Percentiles rank a stretch among this genome's conserved stretches.
phyloP scores from a whole-genome alignment of 2,888 invertebrate genomes.

The Macrosiphum euphorbiae region DNA sequence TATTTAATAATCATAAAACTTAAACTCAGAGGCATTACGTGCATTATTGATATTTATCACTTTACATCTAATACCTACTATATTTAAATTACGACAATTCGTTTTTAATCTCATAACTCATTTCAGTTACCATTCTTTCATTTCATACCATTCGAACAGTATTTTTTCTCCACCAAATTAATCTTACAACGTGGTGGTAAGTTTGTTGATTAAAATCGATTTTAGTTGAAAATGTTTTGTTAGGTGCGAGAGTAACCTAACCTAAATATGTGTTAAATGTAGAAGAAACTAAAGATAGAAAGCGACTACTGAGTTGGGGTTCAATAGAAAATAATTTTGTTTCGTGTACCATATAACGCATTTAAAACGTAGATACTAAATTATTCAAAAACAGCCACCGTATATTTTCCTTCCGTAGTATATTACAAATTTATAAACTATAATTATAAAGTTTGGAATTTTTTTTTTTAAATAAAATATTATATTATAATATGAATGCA shows the following conservation, averaged over 20 bases:
- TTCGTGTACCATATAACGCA: not conserved
- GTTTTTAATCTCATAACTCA: not conserved
- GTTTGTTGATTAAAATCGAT: constrained; percentile 32
- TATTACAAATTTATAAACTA: not conserved
- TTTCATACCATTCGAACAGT: not conserved
- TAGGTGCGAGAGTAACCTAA: not conserved
- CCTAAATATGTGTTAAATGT: constrained; percentile 37
- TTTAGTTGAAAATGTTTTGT: not conserved
- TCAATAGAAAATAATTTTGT: not conserved
- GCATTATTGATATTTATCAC: not conserved
- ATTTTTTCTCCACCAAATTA: not conserved
- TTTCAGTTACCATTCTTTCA: not conserved
- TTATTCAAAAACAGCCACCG: not conserved
- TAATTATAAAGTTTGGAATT: not conserved
- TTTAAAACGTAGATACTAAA: not conserved
- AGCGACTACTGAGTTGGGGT: not conserved
- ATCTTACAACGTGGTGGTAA: not conserved
- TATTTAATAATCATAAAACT: constrained; percentile 14
- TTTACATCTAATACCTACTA: not conserved
- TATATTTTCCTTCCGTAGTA: not conserved
- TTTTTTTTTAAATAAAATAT: not conserved
- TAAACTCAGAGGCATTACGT: not conserved
- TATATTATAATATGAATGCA: not conserved
- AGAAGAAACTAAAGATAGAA: constrained; percentile 22
- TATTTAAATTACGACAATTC: not conserved